Percentiles rank a stretch among this genome's conserved stretches.
Conservation (phyloP, 2,888 invertebrate genomes). For the Chelonus formosanus region DNA sequence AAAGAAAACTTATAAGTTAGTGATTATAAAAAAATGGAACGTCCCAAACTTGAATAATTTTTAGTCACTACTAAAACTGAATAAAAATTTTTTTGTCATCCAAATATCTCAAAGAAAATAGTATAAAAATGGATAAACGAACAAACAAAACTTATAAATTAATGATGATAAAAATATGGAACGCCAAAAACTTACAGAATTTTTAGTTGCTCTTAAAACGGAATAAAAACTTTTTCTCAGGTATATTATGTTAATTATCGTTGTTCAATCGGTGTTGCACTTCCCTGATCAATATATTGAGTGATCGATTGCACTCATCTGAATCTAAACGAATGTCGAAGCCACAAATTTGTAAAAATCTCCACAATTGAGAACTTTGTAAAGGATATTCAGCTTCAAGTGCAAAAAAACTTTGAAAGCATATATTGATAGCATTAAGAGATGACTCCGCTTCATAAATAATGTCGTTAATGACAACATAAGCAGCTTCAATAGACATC, state of each 20-base stretch:
- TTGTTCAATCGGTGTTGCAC: slow-evolving; percentile 6
- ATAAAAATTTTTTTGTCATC: no score
- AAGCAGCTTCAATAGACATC: slow-evolving; percentile 26
- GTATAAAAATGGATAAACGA: no score
- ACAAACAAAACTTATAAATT: no score
- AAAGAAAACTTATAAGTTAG: neutral
- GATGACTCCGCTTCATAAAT: slow-evolving; percentile 33
- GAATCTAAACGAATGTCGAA: slow-evolving; percentile 29
- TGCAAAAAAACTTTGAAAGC: slow-evolving; percentile 26
- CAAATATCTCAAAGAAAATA: no score
- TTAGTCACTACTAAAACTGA: no score
- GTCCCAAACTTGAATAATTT: no score
- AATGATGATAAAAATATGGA: no score
- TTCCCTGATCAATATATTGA: slow-evolving; percentile 28
- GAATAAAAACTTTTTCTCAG: no score
- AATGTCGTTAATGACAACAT: slow-evolving; percentile 31
- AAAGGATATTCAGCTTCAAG: slow-evolving; percentile 29
- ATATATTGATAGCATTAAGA: slow-evolving; percentile 29
- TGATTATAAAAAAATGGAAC: no score
- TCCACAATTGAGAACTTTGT: slow-evolving; percentile 24
- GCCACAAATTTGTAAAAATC: slow-evolving; percentile 34
- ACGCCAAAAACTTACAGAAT: no score
- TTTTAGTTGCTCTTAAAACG: no score
- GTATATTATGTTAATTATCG: no score
- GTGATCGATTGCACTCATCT: slow-evolving; percentile 28